Evolutionary conservation across 2,888 invertebrate species (phyloP).

Genomic region (Drosophila vallismaia): DNA sequence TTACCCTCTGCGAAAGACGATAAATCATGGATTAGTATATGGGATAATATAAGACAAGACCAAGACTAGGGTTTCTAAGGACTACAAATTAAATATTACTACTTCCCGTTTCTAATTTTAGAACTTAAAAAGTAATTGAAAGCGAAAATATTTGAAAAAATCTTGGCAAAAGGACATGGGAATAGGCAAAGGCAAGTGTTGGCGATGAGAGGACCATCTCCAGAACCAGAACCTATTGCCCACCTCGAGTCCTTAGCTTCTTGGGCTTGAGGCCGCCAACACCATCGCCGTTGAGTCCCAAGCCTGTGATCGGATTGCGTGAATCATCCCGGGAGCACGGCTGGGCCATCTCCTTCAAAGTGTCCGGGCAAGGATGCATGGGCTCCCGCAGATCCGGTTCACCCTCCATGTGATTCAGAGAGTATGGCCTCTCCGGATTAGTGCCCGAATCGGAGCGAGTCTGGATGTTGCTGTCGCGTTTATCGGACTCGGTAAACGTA

Average conservation of each 20-base stretch:
- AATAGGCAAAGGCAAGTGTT: neutral
- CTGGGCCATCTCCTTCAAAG: neutral
- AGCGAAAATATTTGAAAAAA: neutral
- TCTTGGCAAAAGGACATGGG: neutral
- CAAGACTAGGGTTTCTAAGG: neutral
- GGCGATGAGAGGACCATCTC: neutral
- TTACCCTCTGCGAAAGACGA: constrained; percentile 84
- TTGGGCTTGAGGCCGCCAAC: constrained; percentile 46
- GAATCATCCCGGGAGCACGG: constrained; percentile 56
- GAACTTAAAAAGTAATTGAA: neutral
- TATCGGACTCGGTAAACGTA: constrained; percentile 31
- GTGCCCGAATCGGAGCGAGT: constrained; percentile 47
- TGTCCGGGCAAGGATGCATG: constrained; percentile 22
- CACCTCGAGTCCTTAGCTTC: constrained; percentile 51
- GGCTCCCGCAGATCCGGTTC: constrained; percentile 10
- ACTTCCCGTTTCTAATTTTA: neutral
- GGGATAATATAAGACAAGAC: neutral
- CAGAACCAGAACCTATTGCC: constrained; percentile 67
- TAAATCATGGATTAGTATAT: neutral
- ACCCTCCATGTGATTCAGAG: constrained; percentile 41
- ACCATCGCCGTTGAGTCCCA: constrained; percentile 53
- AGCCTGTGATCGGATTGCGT: constrained; percentile 60
- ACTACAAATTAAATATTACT: neutral
- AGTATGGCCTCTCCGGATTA: constrained; percentile 54
- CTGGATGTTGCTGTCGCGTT: constrained; percentile 47